Conservation (phyloP, 2,797 vertebrate genomes). For the Syndactyla subalaris region DNA sequence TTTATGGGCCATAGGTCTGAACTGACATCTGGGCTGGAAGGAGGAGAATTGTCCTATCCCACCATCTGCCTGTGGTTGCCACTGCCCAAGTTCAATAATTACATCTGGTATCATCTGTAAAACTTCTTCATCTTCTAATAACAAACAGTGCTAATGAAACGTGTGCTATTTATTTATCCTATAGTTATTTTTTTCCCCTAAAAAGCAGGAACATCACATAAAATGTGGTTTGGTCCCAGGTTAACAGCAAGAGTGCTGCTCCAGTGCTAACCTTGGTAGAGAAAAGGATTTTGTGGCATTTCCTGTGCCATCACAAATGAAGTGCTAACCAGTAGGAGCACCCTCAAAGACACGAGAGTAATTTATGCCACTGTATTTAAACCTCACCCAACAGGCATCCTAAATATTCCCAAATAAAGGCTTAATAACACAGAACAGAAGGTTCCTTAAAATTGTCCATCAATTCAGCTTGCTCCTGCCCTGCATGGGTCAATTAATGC, state of each 20-base stretch:
- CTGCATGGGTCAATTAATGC: neutral
- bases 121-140: neutral
- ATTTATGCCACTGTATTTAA: neutral
- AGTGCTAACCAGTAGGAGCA: neutral
- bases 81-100: neutral
- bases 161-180: no score
- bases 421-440: neutral
- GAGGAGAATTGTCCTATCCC: neutral
- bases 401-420: neutral
- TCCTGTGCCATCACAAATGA: fast-evolving
- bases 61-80: neutral
- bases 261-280: neutral
- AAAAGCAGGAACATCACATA: neutral
- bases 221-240: neutral
- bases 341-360: neutral
- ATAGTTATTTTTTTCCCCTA: neutral
- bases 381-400: neutral
- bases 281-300: neutral
- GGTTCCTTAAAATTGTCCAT: neutral
- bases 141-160: neutral
- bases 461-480: neutral
- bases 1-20: neutral
- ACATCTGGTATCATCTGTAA: neutral
- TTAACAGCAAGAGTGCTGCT: neutral
- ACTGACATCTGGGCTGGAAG: neutral